Evolutionary conservation across 2,888 invertebrate species (phyloP), one percentile per base, ranked within the genome.

Genomic region (Nomada lathburiana): DNA sequence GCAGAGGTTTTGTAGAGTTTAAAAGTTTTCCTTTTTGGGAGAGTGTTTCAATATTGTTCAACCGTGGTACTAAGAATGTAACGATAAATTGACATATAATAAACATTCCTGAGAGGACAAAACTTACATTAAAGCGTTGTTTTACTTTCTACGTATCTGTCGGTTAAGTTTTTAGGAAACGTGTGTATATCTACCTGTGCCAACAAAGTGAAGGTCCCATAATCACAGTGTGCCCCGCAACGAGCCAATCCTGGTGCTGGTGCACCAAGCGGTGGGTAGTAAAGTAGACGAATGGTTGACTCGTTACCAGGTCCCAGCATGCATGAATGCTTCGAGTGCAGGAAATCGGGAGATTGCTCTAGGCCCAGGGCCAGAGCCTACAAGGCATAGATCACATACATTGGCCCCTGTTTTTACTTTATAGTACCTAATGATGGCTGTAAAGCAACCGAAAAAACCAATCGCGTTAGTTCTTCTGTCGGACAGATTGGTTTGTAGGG

Each of bases 151-250:
- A 26, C 16, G 3, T 23, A 23, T 16, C 20, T 26, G n/a, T 47
- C 23, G 18, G 20, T 10, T 3, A 44, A 26, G 3, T 57, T 68
- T 50, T 53, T 44, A 4, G n/a, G 20, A 11, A 55, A 57, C 57
- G 13, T 16, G 20, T 1, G 18, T 65, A 9, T 69, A 59, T 63
- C n/a, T 88, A 93, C 93, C 92, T 95, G 95, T 53, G 97, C 95
- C 60, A 97, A 94, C 80, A 97, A 94, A 20, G 97, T 97, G 92
- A 97, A 96, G 65, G 97, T 97, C 84, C 97, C 97, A 86, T 96
- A 96, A 93, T 97, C 97, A 36, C 96, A 95, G 92, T 97, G 97
- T 0, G 96, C 96, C 1, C 96, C 96, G 91, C 96, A 97, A 55
- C 97, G 95, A 57, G 96, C 96, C 94, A 95, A 95, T 85, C 93